These are phyloP conservation scores for Greenwoodochromis staneri DNA, from an alignment of 2,113 vertebrate species.

Conservation along the genomic window DNA sequence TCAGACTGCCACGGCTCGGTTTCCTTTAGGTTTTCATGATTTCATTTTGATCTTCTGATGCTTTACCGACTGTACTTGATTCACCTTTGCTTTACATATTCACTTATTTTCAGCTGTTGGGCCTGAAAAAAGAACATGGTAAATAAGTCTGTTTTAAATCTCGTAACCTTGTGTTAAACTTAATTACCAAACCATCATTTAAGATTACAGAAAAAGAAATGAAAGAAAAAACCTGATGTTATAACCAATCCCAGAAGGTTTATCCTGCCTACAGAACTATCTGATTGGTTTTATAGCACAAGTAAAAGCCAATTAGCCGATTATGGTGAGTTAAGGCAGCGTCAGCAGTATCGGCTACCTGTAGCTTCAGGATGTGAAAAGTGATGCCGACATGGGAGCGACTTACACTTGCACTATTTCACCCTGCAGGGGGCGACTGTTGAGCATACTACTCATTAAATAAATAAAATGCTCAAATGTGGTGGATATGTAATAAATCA, in stretches of 20 bases:
- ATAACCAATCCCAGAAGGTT: neutral
- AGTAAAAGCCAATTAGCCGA: neutral
- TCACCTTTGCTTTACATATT: neutral
- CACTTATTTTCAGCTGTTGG: neutral
- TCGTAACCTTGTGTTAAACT: rapidly evolving
- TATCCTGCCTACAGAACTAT: rapidly evolving
- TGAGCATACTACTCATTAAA: neutral
- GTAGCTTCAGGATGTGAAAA: neutral
- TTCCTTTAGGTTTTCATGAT: neutral
- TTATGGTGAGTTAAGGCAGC: neutral
- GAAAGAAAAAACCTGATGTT: neutral
- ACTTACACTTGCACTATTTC: neutral
- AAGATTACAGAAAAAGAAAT: neutral
- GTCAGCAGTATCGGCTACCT: neutral
- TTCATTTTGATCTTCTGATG: neutral
- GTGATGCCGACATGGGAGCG: neutral
- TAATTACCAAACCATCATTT: neutral
- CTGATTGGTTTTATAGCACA: neutral
- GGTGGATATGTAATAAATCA: neutral
- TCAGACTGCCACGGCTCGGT: rapidly evolving
- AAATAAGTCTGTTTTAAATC: neutral
- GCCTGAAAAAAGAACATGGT: neutral
- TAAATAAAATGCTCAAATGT: neutral
- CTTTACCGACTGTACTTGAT: neutral
- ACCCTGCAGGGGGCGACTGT: neutral